Conservation (phyloP, 1,140 invertebrate species). For the Cotesia vestalis region DNA sequence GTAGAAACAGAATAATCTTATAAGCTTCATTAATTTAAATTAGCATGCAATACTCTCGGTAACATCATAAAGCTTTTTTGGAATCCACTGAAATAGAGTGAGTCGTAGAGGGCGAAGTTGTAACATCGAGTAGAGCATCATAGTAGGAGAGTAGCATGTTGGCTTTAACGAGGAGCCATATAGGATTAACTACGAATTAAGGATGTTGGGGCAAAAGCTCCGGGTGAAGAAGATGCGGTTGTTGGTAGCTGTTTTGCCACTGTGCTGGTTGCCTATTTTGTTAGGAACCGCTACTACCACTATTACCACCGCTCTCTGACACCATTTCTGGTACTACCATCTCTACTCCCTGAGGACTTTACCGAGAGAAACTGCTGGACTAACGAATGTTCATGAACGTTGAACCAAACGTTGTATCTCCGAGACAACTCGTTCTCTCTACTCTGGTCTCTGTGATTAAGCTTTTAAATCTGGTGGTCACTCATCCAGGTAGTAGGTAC, state of each 20-base stretch:
- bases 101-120: neutral
- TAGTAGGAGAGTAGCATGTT: conserved; percentile 15
- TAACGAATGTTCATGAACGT: neutral
- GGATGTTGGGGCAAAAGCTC: conserved; percentile 22
- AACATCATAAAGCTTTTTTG: conserved; percentile 22
- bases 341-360: neutral
- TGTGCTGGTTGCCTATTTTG: conserved; percentile 1
- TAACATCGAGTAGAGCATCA: neutral
- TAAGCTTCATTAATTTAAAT: conserved; percentile 26
- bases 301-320: too few relatives aligned
- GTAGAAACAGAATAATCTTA: conserved; percentile 5
- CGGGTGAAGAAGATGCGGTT: conserved; percentile 2
- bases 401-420: conserved; percentile 22
- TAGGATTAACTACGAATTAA: conserved; percentile 31
- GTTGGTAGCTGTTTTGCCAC: conserved; percentile 9
- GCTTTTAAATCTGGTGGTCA: conserved; percentile 32
- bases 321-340: too few relatives aligned
- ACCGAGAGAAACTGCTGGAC: neutral
- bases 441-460: conserved; percentile 27
- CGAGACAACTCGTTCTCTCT: neutral
- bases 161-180: conserved; percentile 17
- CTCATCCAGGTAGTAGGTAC: conserved; percentile 19
- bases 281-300: neutral
- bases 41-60: conserved; percentile 8
- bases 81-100: conserved; percentile 1